These are phyloP conservation scores for Lepidurus arcticus DNA, from an alignment of 1,140 invertebrate species.

Conservation along the genomic window DNA sequence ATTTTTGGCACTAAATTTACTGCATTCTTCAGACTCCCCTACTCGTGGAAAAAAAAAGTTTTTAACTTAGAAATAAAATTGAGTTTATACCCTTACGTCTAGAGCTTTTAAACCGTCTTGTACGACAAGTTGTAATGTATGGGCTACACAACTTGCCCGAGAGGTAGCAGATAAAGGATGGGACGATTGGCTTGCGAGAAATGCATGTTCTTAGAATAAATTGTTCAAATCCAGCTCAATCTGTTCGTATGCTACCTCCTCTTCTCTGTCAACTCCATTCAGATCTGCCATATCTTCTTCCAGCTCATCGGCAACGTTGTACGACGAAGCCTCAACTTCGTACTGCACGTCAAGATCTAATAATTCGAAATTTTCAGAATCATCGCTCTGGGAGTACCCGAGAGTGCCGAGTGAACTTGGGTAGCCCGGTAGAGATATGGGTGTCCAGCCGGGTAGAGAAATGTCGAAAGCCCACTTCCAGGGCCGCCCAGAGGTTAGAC, in stretches of 20 bases:
- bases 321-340: background rate
- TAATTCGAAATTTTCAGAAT: background rate
- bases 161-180: background rate
- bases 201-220: background rate
- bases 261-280: background rate
- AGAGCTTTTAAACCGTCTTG: slow-evolving; percentile 3
- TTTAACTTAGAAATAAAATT: background rate
- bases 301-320: background rate
- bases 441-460: slow-evolving; percentile 3
- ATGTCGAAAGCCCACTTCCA: slow-evolving; percentile 12
- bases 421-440: background rate
- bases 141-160: slow-evolving; percentile 22
- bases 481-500: no score
- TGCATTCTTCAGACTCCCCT: background rate
- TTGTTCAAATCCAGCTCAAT: background rate
- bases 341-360: background rate
- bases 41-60: background rate
- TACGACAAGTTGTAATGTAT: slow-evolving; percentile 15
- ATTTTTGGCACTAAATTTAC: background rate
- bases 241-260: background rate
- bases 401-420: background rate
- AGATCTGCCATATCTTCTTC: background rate
- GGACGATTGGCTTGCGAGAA: background rate
- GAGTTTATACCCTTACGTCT: background rate
- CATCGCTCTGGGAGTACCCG: background rate